Conservation (phyloP, 2,113 vertebrate genomes). For the Laterallus jamaicensis region DNA sequence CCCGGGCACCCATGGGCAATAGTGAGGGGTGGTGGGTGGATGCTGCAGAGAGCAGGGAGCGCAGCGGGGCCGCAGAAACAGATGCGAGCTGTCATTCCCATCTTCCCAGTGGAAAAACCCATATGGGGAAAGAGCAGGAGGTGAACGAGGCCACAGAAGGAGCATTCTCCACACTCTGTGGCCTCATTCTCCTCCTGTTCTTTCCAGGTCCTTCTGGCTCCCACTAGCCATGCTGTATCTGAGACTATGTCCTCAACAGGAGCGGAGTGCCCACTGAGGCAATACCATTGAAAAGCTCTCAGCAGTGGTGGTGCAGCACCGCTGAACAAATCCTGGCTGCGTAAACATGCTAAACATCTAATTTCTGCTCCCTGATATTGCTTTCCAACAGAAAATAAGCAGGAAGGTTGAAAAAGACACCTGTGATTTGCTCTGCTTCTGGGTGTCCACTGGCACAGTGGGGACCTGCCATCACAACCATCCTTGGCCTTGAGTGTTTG, state of each 20-base stretch:
- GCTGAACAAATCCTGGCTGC: background rate
- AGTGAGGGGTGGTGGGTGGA: background rate
- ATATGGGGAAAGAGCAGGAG: slow-evolving; percentile 33
- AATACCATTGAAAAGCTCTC: rapidly evolving
- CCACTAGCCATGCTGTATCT: background rate
- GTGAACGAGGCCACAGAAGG: slow-evolving; percentile 38
- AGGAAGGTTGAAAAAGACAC: background rate
- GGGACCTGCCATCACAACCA: background rate
- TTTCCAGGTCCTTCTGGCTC: background rate
- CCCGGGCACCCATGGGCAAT: background rate
- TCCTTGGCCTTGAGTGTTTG: background rate
- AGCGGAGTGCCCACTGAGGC: background rate
- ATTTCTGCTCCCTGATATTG: background rate
- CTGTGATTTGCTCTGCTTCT: background rate
- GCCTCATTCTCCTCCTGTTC: background rate
- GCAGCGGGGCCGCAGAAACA: background rate
- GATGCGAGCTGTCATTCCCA: slow-evolving; percentile 25
- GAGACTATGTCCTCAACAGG: background rate
- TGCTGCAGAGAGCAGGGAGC: background rate
- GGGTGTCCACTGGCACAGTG: rapidly evolving
- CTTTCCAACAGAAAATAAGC: background rate
- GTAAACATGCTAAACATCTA: background rate
- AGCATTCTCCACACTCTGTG: background rate
- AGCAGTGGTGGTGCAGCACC: background rate
- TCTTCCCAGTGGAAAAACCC: background rate